Conservation (phyloP, 1,140 invertebrate species). For the Apis dorsata region DNA sequence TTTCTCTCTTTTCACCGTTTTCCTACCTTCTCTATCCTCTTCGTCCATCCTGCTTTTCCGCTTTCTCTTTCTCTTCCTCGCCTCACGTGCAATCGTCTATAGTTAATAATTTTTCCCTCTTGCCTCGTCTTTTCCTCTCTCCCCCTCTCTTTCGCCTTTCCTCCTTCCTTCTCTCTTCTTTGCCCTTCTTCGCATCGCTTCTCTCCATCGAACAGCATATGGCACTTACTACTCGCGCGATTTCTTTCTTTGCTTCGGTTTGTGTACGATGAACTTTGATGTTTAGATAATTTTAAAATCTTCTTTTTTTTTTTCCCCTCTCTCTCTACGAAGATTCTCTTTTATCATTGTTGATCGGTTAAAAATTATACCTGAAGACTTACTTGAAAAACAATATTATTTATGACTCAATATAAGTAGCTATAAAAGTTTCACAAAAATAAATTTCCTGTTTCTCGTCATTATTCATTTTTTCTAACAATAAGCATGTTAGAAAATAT, state of each 20-base stretch:
- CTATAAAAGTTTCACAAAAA: too few species aligned
- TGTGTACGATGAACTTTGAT: background rate
- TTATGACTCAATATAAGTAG: too few species aligned
- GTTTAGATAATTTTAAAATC: background rate
- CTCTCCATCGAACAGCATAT: background rate
- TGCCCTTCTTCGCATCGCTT: background rate
- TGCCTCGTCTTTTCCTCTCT: background rate
- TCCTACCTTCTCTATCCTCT: constrained; percentile 36
- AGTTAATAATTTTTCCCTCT: constrained; percentile 39
- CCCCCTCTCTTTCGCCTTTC: background rate
- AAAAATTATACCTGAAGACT: too few species aligned
- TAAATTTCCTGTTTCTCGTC: too few species aligned
- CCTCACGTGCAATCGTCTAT: background rate
- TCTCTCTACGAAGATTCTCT: too few species aligned
- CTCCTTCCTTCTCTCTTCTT: background rate
- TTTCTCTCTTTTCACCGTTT: constrained; percentile 47
- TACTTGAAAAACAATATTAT: too few species aligned
- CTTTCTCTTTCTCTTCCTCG: constrained; percentile 22
- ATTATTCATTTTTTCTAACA: too few species aligned
- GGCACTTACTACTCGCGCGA: background rate
- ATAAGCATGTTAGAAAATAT: too few species aligned
- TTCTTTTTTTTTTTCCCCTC: background rate
- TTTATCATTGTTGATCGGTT: too few species aligned
- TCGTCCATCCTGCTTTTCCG: constrained; percentile 12
- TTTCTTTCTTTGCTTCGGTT: background rate